These are phyloP conservation scores for Gavialis gangeticus DNA, from an alignment of 2,113 vertebrate genomes.

Conservation along the genomic window DNA sequence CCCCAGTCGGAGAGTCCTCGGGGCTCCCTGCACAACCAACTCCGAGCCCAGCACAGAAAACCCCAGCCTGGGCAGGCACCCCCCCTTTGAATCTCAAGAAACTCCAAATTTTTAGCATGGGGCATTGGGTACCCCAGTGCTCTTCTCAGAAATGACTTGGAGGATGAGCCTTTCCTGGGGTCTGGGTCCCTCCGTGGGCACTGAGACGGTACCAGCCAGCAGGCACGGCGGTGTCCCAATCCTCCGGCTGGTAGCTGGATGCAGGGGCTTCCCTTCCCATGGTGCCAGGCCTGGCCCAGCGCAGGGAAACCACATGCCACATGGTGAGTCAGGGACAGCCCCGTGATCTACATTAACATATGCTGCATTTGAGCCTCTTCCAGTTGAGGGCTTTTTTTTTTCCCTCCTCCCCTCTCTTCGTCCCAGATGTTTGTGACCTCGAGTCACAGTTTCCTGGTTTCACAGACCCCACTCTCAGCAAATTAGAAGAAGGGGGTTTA, in stretches of 20 bases:
- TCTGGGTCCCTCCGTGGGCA: background rate
- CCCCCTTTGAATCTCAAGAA: background rate
- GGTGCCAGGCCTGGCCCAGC: too few relatives aligned
- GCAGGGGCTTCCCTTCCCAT: too few relatives aligned
- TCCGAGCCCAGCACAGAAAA: background rate
- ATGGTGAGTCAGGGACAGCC: background rate
- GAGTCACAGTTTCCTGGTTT: background rate
- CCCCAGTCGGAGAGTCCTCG: background rate
- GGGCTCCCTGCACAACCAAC: background rate
- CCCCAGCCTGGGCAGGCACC: background rate
- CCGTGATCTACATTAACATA: background rate
- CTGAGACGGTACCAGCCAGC: background rate
- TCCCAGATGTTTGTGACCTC: background rate
- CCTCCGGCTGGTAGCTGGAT: too few relatives aligned
- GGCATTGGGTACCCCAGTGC: background rate
- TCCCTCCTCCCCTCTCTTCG: background rate
- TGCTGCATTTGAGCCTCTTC: background rate
- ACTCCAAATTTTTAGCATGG: background rate
- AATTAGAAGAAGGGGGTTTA: background rate
- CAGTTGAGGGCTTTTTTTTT: background rate
- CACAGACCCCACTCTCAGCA: background rate
- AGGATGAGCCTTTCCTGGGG: background rate
- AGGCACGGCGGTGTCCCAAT: background rate
- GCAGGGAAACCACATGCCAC: background rate
- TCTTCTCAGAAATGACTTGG: background rate